Percentiles rank a stretch among this genome's conserved stretches.
These are phyloP conservation scores for Schizopygopsis malacanthus DNA, from an alignment of 2,797 vertebrate genomes.

Conservation along the genomic window DNA sequence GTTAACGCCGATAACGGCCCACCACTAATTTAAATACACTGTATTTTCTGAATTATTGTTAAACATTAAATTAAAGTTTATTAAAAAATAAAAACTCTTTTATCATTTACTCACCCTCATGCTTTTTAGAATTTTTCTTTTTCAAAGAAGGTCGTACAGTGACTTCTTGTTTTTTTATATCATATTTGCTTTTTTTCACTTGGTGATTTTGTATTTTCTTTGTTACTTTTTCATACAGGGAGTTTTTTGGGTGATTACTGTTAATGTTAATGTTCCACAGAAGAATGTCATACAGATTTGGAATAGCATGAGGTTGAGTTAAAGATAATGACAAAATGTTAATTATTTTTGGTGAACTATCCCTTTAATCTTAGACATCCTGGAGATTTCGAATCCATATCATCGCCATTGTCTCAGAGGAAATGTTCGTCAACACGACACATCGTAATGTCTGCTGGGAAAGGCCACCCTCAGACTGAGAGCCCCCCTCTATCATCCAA, in stretches of 20 bases:
- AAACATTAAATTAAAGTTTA: too few relatives aligned
- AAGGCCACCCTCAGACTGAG: constrained; percentile 47
- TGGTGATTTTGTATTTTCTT: too few relatives aligned
- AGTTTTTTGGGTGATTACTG: neutral
- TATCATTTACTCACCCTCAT: too few relatives aligned
- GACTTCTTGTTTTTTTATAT: too few relatives aligned
- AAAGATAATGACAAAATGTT: neutral
- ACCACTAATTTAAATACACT: too few relatives aligned
- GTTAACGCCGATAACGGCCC: too few relatives aligned
- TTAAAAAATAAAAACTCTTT: too few relatives aligned
- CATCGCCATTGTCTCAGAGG: constrained; percentile 25
- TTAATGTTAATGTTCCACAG: neutral
- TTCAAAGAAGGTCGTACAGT: too few relatives aligned
- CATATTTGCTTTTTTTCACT: too few relatives aligned
- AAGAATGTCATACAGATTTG: neutral
- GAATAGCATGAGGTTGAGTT: neutral
- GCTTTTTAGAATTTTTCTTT: too few relatives aligned
- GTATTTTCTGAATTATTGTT: neutral
- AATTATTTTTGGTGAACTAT: neutral
- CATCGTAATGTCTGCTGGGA: constrained; percentile 55
- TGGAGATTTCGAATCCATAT: constrained; percentile 41
- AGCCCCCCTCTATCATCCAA: constrained; percentile 20
- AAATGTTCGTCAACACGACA: constrained; percentile 29
- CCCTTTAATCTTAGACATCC: constrained; percentile 47
- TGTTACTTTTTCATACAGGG: neutral